Base-by-base conservation (phyloP, 2,888 invertebrate species). In the Caenorhabditis sp. region DNA sequence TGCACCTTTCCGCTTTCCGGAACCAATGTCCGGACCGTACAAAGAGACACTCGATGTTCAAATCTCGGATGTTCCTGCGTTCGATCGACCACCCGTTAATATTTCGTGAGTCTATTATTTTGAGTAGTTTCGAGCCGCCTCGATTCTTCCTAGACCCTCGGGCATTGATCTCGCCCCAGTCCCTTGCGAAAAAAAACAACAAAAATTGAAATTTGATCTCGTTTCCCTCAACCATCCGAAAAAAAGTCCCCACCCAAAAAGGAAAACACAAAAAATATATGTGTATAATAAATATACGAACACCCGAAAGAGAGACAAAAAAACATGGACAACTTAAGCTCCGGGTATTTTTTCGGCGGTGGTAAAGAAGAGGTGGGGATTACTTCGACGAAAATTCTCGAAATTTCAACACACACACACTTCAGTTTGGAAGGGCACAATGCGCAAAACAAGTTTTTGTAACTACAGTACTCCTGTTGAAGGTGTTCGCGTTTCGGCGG, bases 51-150 rank as follows among this genome's bases (percentile, higher is more conserved):
- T 86, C 23, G 83, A 84, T 43, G 71, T 86, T 21, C 77, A 77
- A 58, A 77, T 82, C 3, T 71, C 83, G 12, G 84, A 83, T 27
- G 84, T 85, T 24, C 83, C 84, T 17, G 71, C 80, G 51, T 86
- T 86, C 68, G 86, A 86, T 65, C 77, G 86, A 51, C 86, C 86
- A 12, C 80, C 85, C 10, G 81, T 86, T 57, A 86, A 86, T 69
- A 74, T 85, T 60, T 83, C 81, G 86, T 86, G 23, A 58, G 78
- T 67, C 37, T 58, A 37, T 62, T 23, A 21, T 53, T 19, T 19
- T 31, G 31, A 31, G n/a, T n/a, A n/a, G n/a, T n/a, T n/a, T n/a
- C n/a, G n/a, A n/a, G n/a, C n/a, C n/a, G n/a, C n/a, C n/a, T n/a
- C n/a, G n/a, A n/a, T n/a, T n/a, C n/a, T n/a, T n/a, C n/a, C n/a